Conservation (phyloP, 2,113 vertebrate genomes). For the Laticauda laticaudata region DNA sequence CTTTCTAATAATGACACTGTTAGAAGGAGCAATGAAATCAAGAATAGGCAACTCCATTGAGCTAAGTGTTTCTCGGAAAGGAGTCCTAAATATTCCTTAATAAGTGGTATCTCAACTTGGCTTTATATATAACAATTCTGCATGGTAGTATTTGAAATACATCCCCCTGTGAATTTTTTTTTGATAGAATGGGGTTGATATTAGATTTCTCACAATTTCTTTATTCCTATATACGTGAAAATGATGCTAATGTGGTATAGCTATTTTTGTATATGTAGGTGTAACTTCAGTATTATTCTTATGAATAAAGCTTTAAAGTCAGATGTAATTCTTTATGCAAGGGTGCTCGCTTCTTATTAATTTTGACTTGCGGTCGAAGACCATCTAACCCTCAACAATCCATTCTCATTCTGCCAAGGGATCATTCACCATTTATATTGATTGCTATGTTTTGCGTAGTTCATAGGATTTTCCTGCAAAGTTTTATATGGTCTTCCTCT, state of each 20-base stretch:
- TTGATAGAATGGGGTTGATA: slow-evolving; percentile 53
- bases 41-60: slow-evolving; percentile 42
- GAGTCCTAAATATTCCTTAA: slow-evolving; percentile 54
- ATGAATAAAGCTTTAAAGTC: background rate
- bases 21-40: slow-evolving; percentile 54
- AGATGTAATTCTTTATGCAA: background rate
- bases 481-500: background rate
- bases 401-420: background rate
- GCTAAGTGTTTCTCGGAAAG: slow-evolving; percentile 43
- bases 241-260: slow-evolving; percentile 38
- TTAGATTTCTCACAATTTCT: slow-evolving; percentile 50
- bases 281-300: background rate
- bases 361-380: background rate
- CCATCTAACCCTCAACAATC: background rate
- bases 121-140: slow-evolving; percentile 41
- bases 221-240: slow-evolving; percentile 44
- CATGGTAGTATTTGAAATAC: slow-evolving; percentile 59
- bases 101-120: slow-evolving; percentile 46
- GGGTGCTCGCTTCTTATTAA: background rate
- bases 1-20: slow-evolving; percentile 49
- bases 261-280: slow-evolving; percentile 16
- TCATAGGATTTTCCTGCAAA: background rate
- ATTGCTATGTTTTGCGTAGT: background rate
- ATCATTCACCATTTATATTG: background rate
- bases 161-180: slow-evolving; percentile 30